phyloP scores from a whole-genome alignment of 2,888 invertebrate genomes.

The Norana najaformis region DNA sequence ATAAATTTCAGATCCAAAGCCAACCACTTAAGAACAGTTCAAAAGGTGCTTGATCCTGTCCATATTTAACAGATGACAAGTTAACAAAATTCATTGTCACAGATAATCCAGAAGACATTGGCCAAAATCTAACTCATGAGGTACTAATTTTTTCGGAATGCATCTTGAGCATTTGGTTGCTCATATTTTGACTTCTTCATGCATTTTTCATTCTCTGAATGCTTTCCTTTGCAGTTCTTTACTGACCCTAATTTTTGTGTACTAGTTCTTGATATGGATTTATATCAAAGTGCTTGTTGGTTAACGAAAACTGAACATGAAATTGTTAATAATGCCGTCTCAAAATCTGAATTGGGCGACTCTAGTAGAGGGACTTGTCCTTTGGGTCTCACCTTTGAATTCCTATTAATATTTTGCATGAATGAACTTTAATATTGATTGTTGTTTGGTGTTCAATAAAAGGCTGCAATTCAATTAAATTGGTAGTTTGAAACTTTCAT shows the following conservation, averaged over 20 bases:
- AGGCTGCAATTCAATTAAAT: no score
- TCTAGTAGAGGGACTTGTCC: no score
- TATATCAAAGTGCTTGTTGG: background rate
- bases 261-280: background rate
- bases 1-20: background rate
- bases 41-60: background rate
- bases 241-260: background rate
- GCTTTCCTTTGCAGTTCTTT: background rate
- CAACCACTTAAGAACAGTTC: no score
- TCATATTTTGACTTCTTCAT: background rate
- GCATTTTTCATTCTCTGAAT: background rate
- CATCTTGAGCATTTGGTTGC: background rate
- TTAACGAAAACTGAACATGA: no score
- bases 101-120: no score
- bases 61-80: background rate
- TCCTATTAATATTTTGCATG: no score
- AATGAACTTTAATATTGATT: no score
- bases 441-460: no score
- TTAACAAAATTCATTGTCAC: background rate
- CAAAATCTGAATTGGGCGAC: no score
- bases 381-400: no score
- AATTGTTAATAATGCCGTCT: no score
- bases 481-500: background rate
- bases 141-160: background rate
- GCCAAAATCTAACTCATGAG: background rate